Evolutionary conservation across 53 echinoderm and acorn worm genomes (phyloP).

Genomic region (Hippasteria phrygiana): DNA sequence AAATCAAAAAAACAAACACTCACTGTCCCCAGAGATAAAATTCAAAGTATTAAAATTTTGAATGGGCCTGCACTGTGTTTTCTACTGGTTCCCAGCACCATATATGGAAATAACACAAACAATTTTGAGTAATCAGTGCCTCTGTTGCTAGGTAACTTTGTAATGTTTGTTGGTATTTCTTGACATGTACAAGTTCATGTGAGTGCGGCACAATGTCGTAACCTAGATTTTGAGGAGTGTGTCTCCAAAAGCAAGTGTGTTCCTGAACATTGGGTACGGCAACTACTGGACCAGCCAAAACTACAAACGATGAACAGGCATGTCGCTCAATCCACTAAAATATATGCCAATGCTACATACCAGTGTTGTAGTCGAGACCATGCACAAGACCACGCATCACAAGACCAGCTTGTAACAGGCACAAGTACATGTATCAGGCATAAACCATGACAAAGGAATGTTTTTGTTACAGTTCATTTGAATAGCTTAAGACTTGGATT

Average conservation of each 20-base stretch:
- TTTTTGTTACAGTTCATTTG: too few relatives aligned
- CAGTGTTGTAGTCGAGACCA: too few relatives aligned
- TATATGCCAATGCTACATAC: too few relatives aligned
- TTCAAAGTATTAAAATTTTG: not conserved
- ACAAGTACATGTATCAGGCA: too few relatives aligned
- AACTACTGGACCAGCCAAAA: not conserved
- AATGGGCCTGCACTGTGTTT: not conserved
- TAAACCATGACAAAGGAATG: too few relatives aligned
- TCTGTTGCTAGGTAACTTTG: not conserved
- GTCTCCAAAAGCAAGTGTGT: not conserved
- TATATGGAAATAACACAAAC: not conserved
- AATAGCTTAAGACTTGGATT: too few relatives aligned
- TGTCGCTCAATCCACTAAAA: too few relatives aligned
- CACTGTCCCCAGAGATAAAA: slow-evolving; percentile 12
- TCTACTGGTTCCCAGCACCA: not conserved
- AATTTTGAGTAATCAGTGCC: too few relatives aligned
- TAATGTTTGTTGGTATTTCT: not conserved
- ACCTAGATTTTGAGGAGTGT: not conserved
- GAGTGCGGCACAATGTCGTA: not conserved
- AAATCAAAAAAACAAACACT: slow-evolving; percentile 30
- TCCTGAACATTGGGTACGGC: not conserved
- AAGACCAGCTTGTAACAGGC: too few relatives aligned
- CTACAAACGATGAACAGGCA: not conserved
- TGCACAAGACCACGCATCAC: too few relatives aligned
- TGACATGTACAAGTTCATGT: not conserved